Base-by-base conservation (phyloP, 2,888 invertebrate species). In the Muscina levida region DNA sequence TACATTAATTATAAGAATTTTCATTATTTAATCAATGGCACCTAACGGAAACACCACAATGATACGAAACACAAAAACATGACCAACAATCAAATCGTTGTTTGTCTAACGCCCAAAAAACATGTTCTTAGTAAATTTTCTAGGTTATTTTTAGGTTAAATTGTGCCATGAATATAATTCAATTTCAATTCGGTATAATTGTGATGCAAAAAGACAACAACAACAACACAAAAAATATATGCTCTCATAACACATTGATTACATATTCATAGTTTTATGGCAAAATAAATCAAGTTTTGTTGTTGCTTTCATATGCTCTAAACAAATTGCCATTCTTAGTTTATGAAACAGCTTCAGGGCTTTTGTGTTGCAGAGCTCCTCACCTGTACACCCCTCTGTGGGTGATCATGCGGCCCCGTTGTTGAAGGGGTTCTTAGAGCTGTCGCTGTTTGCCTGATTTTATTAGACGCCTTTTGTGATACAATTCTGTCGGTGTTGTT, bases 281-380 rank as follows among this genome's bases (percentile, higher is more conserved):
- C 51, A 72, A 68, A 62, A 68, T 42, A 72, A 79, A 76, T 72
- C 79, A 51, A 76, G 79, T 81, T 73, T 81, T 68, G 51, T 46
- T 77, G 13, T 68, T 15, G 39, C 42, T n/a, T 15, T 59, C 37
- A 37, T 59, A 37, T 59, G 26, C 15, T 31, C 31, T 2, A 37
- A 31, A 17, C n/a, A 31, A 31, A 31, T 5, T 62, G 62, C 62
- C 62, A 62, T 39, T 62, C 39, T 62, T 62, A 62, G 62, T 62
- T 62, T 62, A 62, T 62, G 62, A 37, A 42, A 62, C 62, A 62
- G 62, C 62, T 62, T 39, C 62, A 42, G 62, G 62, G 62, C 59
- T 15, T 59, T 59, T 59, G 17, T 22, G 42, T 62, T 31, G n/a
- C 62, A 11, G 5, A 22, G 11, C 31, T 31, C 8, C 31, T 8